A percentile compares a stretch with the other conserved stretches of the same genome.
Conservation (phyloP, 92 coral and sea anemone species). For the Anthopleura xanthogrammica region DNA sequence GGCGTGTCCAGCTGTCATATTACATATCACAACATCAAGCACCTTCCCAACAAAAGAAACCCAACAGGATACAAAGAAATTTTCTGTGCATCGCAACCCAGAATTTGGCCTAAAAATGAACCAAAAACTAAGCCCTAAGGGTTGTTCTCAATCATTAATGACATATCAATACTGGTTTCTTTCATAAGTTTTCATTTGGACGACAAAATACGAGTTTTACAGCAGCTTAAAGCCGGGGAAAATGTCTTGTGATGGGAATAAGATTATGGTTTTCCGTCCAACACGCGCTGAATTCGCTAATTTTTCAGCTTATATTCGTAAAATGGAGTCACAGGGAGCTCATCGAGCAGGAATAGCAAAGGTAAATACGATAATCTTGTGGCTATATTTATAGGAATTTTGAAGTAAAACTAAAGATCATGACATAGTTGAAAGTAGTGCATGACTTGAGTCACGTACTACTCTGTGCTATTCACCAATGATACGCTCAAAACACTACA, state of each 20-base stretch:
- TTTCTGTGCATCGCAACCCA: constrained; percentile 7
- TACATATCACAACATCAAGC: constrained; percentile 34
- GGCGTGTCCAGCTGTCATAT: constrained; percentile 44
- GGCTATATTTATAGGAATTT: background rate
- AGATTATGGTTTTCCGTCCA: constrained; percentile 96
- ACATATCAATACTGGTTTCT: constrained; percentile 18
- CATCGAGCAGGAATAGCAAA: constrained; percentile 93
- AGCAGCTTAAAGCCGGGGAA: constrained; percentile 13
- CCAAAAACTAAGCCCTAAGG: background rate
- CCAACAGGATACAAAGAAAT: constrained; percentile 4
- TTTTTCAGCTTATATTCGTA: constrained; percentile 82
- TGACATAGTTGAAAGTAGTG: constrained; percentile 18
- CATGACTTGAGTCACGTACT: constrained; percentile 33
- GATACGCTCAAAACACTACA: background rate
- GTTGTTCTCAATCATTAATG: background rate
- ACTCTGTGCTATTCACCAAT: background rate
- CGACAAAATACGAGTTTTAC: background rate
- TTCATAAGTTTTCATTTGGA: constrained; percentile 9
- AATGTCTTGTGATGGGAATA: constrained; percentile 79
- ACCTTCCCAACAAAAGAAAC: constrained; percentile 22
- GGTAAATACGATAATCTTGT: constrained; percentile 39
- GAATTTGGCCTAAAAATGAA: constrained; percentile 13
- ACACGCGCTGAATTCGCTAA: constrained; percentile 84
- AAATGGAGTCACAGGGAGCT: constrained; percentile 94
- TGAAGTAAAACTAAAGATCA: constrained; percentile 8